Evolutionary conservation across 2,113 vertebrate species (phyloP).

Genomic region (Chascanopsetta lugubris): DNA sequence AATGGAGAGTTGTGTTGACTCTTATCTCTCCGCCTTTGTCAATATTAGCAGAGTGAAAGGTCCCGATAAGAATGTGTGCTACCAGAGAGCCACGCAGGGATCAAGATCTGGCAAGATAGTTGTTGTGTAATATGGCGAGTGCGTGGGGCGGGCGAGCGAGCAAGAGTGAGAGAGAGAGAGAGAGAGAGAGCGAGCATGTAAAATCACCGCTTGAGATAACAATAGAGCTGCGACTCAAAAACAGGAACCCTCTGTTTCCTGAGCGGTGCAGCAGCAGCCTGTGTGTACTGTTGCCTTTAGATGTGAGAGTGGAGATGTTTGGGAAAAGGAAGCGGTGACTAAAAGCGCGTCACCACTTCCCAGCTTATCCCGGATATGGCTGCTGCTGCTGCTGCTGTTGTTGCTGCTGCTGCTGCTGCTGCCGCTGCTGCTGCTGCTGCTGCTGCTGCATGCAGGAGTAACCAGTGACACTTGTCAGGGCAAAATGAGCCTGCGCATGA

Average conservation of each 20-base stretch:
- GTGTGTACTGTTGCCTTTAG: constrained; percentile 52
- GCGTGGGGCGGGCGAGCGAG: constrained; percentile 19
- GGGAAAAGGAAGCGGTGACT: constrained; percentile 54
- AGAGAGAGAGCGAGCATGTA: not conserved
- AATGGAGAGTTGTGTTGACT: constrained; percentile 58
- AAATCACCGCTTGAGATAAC: constrained; percentile 64
- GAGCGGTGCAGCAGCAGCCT: constrained; percentile 57
- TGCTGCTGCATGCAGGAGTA: not conserved
- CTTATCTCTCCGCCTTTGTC: constrained; percentile 58
- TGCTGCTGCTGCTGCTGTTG: too few species aligned
- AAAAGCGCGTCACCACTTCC: constrained; percentile 33
- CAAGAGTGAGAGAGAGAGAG: not conserved
- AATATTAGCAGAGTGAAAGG: constrained; percentile 69
- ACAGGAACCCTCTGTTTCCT: constrained; percentile 86
- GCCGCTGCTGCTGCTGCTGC: too few species aligned
- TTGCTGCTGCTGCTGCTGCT: too few species aligned
- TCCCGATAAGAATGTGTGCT: constrained; percentile 59
- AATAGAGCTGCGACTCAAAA: constrained; percentile 74
- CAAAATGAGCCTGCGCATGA: not conserved
- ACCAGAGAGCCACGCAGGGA: constrained; percentile 41
- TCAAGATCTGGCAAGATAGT: constrained; percentile 48
- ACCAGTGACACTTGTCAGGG: constrained; percentile 5
- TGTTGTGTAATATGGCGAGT: constrained; percentile 48
- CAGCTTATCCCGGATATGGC: not conserved
- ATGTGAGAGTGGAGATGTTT: constrained; percentile 28